Conservation (phyloP, 2,888 invertebrate species). For the Branchellion lobata region DNA sequence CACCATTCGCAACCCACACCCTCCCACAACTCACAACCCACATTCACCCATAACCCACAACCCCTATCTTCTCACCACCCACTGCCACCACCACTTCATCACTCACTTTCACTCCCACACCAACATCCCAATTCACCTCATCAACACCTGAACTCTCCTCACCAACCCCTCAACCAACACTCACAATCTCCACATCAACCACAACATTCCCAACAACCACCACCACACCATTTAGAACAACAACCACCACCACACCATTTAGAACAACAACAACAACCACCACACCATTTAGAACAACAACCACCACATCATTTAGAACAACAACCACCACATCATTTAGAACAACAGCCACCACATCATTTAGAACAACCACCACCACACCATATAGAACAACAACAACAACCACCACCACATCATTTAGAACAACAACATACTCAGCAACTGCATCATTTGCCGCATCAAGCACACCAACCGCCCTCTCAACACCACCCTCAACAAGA, state of each 20-base stretch:
- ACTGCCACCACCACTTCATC: neutral
- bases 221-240: slow-evolving; percentile 5
- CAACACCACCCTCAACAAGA: slow-evolving; percentile 25
- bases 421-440: neutral
- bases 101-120: too few relatives aligned
- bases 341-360: slow-evolving; percentile 1
- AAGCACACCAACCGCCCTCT: neutral
- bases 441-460: slow-evolving; percentile 8
- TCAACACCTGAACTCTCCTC: neutral
- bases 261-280: slow-evolving; percentile 13
- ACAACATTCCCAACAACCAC: neutral
- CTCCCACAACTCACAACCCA: too few relatives aligned
- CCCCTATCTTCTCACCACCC: neutral
- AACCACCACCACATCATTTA: neutral
- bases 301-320: neutral
- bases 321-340: slow-evolving; percentile 23
- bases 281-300: neutral
- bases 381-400: neutral
- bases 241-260: slow-evolving; percentile 12
- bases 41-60: too few relatives aligned
- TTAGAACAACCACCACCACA: neutral
- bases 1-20: neutral
- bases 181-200: neutral
- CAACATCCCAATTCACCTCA: neutral
- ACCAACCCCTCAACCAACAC: neutral